phyloP scores from a whole-genome alignment of 2,113 vertebrate species.

The Desmodus rotundus region DNA sequence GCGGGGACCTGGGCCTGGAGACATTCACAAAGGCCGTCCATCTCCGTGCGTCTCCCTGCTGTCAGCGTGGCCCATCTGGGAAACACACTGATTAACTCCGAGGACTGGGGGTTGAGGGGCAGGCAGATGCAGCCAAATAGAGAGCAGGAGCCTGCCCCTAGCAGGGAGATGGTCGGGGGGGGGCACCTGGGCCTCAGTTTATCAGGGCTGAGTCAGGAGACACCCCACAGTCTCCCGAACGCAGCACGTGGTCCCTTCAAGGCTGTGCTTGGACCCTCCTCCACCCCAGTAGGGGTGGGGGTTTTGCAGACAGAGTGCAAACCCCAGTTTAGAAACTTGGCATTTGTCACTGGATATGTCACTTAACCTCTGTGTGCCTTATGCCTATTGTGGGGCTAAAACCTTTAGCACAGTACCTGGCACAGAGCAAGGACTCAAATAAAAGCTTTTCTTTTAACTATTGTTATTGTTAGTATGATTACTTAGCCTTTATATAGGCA shows the following conservation, averaged over 20 bases:
- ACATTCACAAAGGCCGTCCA: not conserved
- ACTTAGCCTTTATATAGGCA: not conserved
- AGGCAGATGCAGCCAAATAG: not conserved
- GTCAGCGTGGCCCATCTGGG: rapidly evolving
- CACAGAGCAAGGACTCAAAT: not conserved
- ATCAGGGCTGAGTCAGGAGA: not conserved
- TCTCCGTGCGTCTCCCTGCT: not conserved
- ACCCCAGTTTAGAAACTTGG: not conserved
- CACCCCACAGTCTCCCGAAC: not conserved
- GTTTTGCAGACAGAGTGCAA: not conserved
- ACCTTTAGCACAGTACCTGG: not conserved
- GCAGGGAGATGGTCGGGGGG: not conserved
- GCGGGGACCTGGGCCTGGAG: not conserved
- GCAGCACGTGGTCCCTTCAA: rapidly evolving
- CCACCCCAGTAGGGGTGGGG: not conserved
- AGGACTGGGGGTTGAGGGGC: not conserved
- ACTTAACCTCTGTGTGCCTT: not conserved
- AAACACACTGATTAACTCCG: not conserved
- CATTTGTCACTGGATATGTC: not conserved
- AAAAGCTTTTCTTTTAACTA: not conserved
- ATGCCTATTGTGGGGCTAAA: not conserved
- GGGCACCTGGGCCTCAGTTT: not conserved
- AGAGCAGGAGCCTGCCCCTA: not conserved
- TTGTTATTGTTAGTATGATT: not conserved
- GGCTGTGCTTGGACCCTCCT: not conserved